A percentile compares a stretch with the other conserved stretches of the same genome.
These are phyloP conservation scores for Cephus nigrinus DNA, from an alignment of 2,888 invertebrate genomes.

Conservation along the genomic window DNA sequence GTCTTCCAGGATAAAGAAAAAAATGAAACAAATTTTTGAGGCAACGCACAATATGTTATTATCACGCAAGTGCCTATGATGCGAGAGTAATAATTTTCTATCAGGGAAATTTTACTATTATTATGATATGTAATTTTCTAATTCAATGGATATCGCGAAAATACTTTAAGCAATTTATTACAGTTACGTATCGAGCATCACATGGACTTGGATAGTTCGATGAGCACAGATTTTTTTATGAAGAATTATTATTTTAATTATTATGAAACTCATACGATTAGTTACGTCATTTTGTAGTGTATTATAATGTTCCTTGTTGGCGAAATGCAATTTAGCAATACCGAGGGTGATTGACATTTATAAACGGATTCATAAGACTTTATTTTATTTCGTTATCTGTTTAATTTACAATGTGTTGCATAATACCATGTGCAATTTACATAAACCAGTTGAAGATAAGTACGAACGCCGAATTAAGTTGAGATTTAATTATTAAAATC, in stretches of 20 bases:
- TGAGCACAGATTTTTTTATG: neutral
- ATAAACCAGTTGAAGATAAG: neutral
- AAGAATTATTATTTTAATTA: neutral
- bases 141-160: neutral
- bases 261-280: neutral
- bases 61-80: conserved; percentile 17
- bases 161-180: neutral
- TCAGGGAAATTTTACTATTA: neutral
- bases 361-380: neutral
- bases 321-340: conserved; percentile 12
- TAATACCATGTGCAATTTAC: neutral
- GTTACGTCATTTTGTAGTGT: neutral
- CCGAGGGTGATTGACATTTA: neutral
- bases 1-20: conserved; percentile 15
- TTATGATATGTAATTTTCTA: neutral
- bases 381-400: neutral
- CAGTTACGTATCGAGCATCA: neutral
- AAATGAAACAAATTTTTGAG: neutral
- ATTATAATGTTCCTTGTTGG: conserved; percentile 12
- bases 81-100: neutral
- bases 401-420: neutral
- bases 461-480: neutral
- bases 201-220: neutral
- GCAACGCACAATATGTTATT: conserved; percentile 17
- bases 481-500: neutral